These are phyloP conservation scores for Sanderia malayensis DNA, from an alignment of 30 jellyfish, hydroid and myxozoan species.

Conservation along the genomic window DNA sequence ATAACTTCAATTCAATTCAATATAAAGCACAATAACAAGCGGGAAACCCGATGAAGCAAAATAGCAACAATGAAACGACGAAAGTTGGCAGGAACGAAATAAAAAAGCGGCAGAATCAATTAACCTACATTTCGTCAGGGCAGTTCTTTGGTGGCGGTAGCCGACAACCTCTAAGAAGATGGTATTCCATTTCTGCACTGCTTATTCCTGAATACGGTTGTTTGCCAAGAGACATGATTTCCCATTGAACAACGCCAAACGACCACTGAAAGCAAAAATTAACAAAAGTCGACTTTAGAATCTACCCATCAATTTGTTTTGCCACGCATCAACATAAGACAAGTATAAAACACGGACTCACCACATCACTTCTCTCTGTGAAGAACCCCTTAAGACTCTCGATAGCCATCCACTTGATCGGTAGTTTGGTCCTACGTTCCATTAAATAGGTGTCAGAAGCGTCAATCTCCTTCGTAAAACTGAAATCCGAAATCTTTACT, in stretches of 20 bases:
- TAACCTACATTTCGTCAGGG: conserved; percentile 87
- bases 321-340: not conserved
- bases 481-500: conserved; percentile 69
- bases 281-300: not conserved
- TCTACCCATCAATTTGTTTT: too few relatives aligned
- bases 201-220: conserved; percentile 88
- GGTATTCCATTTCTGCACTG: conserved; percentile 58
- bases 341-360: conserved; percentile 13
- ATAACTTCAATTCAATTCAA: not conserved
- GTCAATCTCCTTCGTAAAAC: conserved; percentile 72
- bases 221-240: conserved; percentile 82
- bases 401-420: conserved; percentile 84
- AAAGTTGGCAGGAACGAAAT: too few relatives aligned
- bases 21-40: not conserved
- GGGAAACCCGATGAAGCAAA: not conserved
- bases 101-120: too few relatives aligned
- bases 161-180: conserved; percentile 64
- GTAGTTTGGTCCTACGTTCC: conserved; percentile 66
- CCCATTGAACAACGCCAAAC: conserved; percentile 88
- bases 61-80: too few relatives aligned
- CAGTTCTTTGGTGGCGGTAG: conserved; percentile 75
- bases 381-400: conserved; percentile 76
- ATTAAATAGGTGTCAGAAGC: conserved; percentile 51
- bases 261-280: conserved; percentile 70
- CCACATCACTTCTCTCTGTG: conserved; percentile 92